Evolutionary conservation across 2,888 invertebrate genomes (phyloP).

Genomic region (Macrosoma leucophasiata): DNA sequence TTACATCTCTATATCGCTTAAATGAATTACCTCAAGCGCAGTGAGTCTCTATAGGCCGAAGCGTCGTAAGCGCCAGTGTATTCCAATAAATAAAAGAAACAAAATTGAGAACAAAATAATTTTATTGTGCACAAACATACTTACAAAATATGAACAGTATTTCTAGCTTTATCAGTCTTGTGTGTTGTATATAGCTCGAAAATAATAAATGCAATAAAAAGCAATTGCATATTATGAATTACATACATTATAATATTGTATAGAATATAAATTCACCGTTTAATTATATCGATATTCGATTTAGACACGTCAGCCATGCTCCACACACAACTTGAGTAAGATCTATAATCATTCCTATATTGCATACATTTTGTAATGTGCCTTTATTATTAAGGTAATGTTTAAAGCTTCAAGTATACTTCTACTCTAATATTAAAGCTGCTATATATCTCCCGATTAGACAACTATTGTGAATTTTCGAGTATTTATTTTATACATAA

Average conservation of each 20-base stretch:
- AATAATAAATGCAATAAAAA: slow-evolving; percentile 66
- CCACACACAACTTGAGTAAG: slow-evolving; percentile 50
- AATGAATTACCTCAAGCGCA: too few species aligned
- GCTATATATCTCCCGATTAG: too few species aligned
- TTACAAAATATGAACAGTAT: slow-evolving; percentile 62
- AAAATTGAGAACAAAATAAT: slow-evolving; percentile 57
- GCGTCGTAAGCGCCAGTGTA: slow-evolving; percentile 25
- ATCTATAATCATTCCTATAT: too few species aligned
- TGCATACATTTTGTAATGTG: too few species aligned
- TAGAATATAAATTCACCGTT: slow-evolving; percentile 28
- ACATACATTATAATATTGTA: slow-evolving; percentile 28
- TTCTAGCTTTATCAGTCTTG: slow-evolving; percentile 71
- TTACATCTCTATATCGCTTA: too few species aligned
- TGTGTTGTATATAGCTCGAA: slow-evolving; percentile 72
- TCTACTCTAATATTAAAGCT: too few species aligned
- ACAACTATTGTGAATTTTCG: too few species aligned
- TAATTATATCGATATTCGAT: slow-evolving; percentile 29
- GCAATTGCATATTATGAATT: slow-evolving; percentile 42
- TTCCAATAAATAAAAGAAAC: slow-evolving; percentile 61
- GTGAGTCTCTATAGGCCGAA: too few species aligned
- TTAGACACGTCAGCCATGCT: slow-evolving; percentile 39
- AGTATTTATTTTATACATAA: too few species aligned
- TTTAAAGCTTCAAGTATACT: too few species aligned
- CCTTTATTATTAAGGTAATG: too few species aligned
- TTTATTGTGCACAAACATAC: slow-evolving; percentile 73